Conservation (phyloP, 2,113 vertebrate genomes). For the Bubo scandiacus region DNA sequence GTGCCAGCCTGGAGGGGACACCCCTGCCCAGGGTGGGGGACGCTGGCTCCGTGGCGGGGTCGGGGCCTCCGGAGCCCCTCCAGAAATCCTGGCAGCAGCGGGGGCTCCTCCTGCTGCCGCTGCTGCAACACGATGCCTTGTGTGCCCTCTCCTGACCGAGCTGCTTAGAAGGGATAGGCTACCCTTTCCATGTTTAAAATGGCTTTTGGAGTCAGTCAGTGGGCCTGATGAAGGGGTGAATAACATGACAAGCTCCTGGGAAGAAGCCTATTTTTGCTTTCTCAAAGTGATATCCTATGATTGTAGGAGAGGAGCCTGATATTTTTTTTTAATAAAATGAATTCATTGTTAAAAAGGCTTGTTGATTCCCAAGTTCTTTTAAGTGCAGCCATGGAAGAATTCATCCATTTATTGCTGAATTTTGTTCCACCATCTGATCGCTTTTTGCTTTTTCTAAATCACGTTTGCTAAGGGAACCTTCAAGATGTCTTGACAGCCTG, state of each 20-base stretch:
- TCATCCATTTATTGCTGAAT: background rate
- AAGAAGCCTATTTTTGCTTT: background rate
- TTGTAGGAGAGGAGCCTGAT: background rate
- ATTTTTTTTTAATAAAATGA: background rate
- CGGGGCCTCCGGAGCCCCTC: background rate
- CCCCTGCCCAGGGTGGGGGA: background rate
- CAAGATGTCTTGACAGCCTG: constrained; percentile 14
- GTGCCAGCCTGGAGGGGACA: background rate
- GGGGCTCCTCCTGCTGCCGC: background rate
- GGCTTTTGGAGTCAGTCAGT: background rate
- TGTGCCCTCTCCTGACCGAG: background rate
- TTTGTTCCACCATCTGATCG: background rate
- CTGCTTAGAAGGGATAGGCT: background rate
- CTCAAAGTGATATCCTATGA: background rate
- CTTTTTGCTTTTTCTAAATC: background rate
- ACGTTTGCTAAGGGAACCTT: background rate
- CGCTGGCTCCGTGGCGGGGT: background rate
- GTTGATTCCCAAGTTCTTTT: background rate
- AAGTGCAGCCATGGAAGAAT: background rate
- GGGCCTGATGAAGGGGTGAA: background rate
- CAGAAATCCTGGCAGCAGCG: background rate
- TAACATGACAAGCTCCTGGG: background rate
- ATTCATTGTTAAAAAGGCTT: background rate
- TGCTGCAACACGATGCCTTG: background rate
- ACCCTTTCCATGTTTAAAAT: background rate